These are phyloP conservation scores for Drosophila paramelanica DNA, from an alignment of 2,888 invertebrate species.

Conservation along the genomic window DNA sequence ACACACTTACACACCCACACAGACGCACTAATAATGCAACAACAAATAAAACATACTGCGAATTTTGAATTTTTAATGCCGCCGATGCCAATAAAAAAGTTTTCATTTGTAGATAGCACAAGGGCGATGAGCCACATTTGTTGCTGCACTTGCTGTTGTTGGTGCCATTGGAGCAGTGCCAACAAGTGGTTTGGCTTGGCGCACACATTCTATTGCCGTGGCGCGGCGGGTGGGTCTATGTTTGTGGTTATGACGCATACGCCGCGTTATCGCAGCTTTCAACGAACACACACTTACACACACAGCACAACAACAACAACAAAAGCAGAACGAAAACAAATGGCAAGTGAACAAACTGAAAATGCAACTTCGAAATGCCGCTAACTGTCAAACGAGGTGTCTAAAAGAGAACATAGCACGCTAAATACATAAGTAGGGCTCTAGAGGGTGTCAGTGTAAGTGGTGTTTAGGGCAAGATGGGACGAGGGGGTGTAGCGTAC, in stretches of 20 bases:
- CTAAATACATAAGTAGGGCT: constrained; percentile 28
- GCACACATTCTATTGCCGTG: constrained; percentile 58
- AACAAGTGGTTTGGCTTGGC: constrained; percentile 75
- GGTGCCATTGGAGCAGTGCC: constrained; percentile 68
- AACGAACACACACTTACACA: constrained; percentile 7
- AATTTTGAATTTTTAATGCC: constrained; percentile 49
- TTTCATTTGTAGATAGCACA: constrained; percentile 38
- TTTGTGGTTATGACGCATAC: constrained; percentile 57
- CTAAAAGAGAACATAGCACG: constrained; percentile 17
- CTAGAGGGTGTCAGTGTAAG: constrained; percentile 1
- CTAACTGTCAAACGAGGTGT: constrained; percentile 45
- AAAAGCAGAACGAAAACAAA: constrained; percentile 14
- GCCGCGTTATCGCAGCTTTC: constrained; percentile 45
- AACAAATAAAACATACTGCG: constrained; percentile 47
- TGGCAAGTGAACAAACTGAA: constrained; percentile 45
- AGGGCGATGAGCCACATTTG: constrained; percentile 52
- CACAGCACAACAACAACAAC: constrained; percentile 26
- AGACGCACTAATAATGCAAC: constrained; percentile 30
- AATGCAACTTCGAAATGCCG: constrained; percentile 57
- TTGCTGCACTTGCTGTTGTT: constrained; percentile 23
- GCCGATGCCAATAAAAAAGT: constrained; percentile 30
- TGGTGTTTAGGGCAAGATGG: not conserved
- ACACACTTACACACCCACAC: not conserved
- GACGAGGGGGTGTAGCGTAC: not conserved
- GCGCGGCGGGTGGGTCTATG: constrained; percentile 47